These are phyloP conservation scores for Cranoglanis bouderius DNA, from an alignment of 2,113 vertebrate genomes.

Conservation along the genomic window DNA sequence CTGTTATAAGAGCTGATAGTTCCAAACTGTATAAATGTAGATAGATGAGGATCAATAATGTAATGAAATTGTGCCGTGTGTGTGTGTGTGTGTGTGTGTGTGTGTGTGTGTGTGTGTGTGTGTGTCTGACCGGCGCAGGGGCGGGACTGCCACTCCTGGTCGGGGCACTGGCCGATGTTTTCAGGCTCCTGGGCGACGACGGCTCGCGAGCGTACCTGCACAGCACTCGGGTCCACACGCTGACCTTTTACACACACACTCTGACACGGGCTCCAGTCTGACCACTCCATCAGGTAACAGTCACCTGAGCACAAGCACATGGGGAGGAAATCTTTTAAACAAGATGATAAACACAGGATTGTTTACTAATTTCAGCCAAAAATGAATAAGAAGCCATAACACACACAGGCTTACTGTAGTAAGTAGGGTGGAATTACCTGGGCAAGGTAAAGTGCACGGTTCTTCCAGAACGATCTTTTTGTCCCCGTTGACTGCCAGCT, in stretches of 20 bases:
- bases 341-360: background rate
- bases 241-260: slow-evolving; percentile 88
- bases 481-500: slow-evolving; percentile 79
- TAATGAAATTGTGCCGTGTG: background rate
- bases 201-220: slow-evolving; percentile 88
- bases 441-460: slow-evolving; percentile 88
- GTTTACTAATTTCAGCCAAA: background rate
- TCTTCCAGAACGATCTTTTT: slow-evolving; percentile 82
- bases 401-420: background rate
- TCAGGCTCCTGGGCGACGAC: slow-evolving; percentile 91
- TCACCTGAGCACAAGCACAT: slow-evolving; percentile 77
- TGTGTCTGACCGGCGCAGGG: slow-evolving; percentile 82
- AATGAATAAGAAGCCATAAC: background rate
- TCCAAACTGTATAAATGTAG: background rate
- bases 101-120: slow-evolving; percentile 3
- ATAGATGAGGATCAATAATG: background rate
- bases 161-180: slow-evolving; percentile 91
- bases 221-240: slow-evolving; percentile 84
- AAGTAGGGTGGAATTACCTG: slow-evolving; percentile 75
- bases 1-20: background rate
- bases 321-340: background rate
- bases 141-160: slow-evolving; percentile 88
- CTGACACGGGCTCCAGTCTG: slow-evolving; percentile 91
- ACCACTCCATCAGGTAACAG: slow-evolving; percentile 96
- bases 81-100: slow-evolving; percentile 3